Conservation (phyloP, 1,140 invertebrate genomes). For the Octopus bimaculoides region DNA sequence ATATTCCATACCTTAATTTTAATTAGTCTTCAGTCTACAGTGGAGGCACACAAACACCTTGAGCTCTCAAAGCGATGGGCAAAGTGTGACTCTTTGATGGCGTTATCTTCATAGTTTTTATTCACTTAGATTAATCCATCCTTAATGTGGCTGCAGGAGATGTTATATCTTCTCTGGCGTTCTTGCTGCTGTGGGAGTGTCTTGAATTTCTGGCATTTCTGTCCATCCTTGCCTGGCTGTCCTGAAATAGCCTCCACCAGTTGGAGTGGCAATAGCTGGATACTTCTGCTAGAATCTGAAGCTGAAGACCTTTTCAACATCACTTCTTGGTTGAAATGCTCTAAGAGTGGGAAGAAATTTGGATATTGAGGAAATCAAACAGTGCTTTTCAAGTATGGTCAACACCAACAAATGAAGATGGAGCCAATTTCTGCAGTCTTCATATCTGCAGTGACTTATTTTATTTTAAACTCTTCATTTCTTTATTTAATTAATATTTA, state of each 20-base stretch:
- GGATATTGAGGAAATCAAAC: constrained; percentile 3
- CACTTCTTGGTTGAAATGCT: neutral
- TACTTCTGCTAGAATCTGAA: neutral
- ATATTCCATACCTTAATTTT: too few relatives aligned
- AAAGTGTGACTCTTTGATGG: constrained; percentile 21
- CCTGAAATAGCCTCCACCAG: constrained; percentile 4
- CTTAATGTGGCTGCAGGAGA: too few relatives aligned
- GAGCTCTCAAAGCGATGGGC: constrained; percentile 34
- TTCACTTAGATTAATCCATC: too few relatives aligned
- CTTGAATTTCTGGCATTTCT: neutral
- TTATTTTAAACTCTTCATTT: neutral
- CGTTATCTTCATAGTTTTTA: neutral
- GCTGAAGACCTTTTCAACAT: neutral
- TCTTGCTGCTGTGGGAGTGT: neutral
- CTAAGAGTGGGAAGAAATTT: neutral
- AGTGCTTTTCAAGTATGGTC: neutral
- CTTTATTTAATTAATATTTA: too few relatives aligned
- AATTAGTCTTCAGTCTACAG: neutral
- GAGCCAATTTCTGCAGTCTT: neutral
- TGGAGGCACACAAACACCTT: constrained; percentile 32
- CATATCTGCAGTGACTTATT: neutral
- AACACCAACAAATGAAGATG: neutral
- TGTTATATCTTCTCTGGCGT: neutral
- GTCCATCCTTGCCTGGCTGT: constrained; percentile 6
- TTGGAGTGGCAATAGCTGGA: neutral